Percentiles rank a stretch among this genome's conserved stretches.
These are phyloP conservation scores for Megamerina dolium DNA, from an alignment of 2,888 invertebrate genomes.

Conservation along the genomic window DNA sequence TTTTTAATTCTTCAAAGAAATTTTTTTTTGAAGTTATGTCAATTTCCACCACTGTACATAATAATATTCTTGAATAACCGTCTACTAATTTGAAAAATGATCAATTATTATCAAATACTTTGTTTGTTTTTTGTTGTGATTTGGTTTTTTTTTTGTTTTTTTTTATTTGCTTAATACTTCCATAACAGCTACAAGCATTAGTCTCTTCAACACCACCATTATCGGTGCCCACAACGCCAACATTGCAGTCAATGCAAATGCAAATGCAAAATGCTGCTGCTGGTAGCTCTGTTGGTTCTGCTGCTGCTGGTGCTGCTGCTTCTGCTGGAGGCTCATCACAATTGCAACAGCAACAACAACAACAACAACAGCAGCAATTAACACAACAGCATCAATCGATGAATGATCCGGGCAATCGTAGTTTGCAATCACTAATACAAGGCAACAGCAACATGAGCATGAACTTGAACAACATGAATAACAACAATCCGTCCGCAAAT, in stretches of 20 bases:
- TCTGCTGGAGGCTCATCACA: slow-evolving; percentile 8
- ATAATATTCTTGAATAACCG: too few relatives aligned
- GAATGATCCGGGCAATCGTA: slow-evolving; percentile 38
- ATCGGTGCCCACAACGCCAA: slow-evolving; percentile 46
- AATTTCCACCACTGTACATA: too few relatives aligned
- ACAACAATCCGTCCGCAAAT: slow-evolving; percentile 16
- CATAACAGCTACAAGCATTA: slow-evolving; percentile 47
- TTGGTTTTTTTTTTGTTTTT: too few relatives aligned
- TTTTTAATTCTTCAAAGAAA: too few relatives aligned
- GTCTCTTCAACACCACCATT: slow-evolving; percentile 47
- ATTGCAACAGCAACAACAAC: slow-evolving; percentile 20
- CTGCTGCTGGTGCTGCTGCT: slow-evolving; percentile 19
- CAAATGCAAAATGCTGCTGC: slow-evolving; percentile 40
- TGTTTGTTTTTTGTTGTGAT: too few relatives aligned
- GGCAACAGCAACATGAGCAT: slow-evolving; percentile 11
- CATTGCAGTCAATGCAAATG: slow-evolving; percentile 47
- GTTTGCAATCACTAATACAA: slow-evolving; percentile 45
- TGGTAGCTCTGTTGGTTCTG: too few relatives aligned
- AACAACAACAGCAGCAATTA: slow-evolving; percentile 25
- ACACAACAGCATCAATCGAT: slow-evolving; percentile 21
- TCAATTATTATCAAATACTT: too few relatives aligned
- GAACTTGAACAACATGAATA: slow-evolving; percentile 16
- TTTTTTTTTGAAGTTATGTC: too few relatives aligned
- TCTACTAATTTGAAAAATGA: too few relatives aligned
- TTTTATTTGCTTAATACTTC: too few relatives aligned